Conservation (phyloP, 2,888 invertebrate genomes). For the Malachius bipustulatus region DNA sequence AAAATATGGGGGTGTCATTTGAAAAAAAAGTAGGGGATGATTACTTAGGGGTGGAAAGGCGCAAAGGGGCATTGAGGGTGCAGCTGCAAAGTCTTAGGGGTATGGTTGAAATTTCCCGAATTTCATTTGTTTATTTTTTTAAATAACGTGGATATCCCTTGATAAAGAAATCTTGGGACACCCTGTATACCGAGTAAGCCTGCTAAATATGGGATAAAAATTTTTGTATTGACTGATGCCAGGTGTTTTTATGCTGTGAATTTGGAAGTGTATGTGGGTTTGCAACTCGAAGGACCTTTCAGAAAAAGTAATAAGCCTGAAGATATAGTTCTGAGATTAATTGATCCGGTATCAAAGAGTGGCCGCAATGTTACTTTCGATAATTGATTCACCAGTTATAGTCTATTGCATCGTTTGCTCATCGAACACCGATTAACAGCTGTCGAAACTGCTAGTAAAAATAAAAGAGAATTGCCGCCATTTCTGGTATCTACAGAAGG, state of each 20-base stretch:
- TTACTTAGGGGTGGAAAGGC: no score
- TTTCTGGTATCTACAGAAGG: constrained; percentile 10
- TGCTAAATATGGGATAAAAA: constrained; percentile 11
- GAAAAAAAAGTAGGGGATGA: no score
- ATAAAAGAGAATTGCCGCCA: constrained; percentile 15
- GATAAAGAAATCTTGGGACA: no score
- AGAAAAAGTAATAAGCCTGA: neutral
- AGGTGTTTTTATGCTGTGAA: constrained; percentile 5
- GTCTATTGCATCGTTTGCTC: neutral
- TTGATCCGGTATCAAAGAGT: constrained; percentile 4
- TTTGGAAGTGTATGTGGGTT: constrained; percentile 7
- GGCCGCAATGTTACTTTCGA: constrained; percentile 9
- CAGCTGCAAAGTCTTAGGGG: no score
- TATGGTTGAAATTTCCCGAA: no score
- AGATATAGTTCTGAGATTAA: constrained; percentile 2
- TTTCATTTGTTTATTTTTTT: no score
- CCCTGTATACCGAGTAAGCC: no score
- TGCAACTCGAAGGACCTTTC: constrained; percentile 10
- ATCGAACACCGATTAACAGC: constrained; percentile 5
- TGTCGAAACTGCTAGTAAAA: constrained; percentile 8
- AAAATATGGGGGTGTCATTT: no score
- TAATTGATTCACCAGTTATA: constrained; percentile 11
- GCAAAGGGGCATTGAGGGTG: no score
- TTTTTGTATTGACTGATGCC: constrained; percentile 6
- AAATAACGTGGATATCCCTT: no score